phyloP scores from a whole-genome alignment of 2,113 vertebrate genomes.

The Burhinus oedicnemus region DNA sequence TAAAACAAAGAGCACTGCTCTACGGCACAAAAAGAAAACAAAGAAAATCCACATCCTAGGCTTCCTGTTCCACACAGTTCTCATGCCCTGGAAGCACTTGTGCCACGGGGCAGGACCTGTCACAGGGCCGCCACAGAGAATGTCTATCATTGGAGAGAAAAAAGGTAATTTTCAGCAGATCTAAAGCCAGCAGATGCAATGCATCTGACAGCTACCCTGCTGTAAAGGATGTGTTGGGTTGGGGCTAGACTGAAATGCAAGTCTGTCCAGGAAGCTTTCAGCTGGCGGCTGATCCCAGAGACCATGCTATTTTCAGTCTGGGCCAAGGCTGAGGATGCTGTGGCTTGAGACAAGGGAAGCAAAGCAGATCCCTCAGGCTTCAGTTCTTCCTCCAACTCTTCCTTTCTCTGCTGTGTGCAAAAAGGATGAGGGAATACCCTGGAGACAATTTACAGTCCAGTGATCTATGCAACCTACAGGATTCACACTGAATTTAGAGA shows the following conservation, averaged over 20 bases:
- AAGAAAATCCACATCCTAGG: background rate
- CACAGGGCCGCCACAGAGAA: rapidly evolving
- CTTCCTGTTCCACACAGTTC: background rate
- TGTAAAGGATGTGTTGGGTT: background rate
- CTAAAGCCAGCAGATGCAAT: background rate
- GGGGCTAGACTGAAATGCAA: background rate
- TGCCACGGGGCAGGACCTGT: background rate
- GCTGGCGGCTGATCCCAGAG: background rate
- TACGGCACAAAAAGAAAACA: rapidly evolving
- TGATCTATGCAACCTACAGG: background rate
- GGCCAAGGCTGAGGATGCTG: background rate
- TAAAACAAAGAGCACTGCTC: background rate
- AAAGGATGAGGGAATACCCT: background rate
- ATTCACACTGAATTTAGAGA: background rate
- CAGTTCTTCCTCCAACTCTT: background rate
- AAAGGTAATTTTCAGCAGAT: background rate
- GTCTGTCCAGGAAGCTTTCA: background rate
- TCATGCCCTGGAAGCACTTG: background rate
- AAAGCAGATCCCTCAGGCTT: background rate
- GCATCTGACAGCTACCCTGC: background rate
- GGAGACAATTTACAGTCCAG: background rate
- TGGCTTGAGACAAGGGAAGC: background rate
- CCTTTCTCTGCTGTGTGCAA: background rate
- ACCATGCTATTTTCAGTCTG: background rate
- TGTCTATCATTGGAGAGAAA: background rate